These are phyloP conservation scores for Zonitis immaculata DNA, from an alignment of 2,888 invertebrate species.

Conservation along the genomic window DNA sequence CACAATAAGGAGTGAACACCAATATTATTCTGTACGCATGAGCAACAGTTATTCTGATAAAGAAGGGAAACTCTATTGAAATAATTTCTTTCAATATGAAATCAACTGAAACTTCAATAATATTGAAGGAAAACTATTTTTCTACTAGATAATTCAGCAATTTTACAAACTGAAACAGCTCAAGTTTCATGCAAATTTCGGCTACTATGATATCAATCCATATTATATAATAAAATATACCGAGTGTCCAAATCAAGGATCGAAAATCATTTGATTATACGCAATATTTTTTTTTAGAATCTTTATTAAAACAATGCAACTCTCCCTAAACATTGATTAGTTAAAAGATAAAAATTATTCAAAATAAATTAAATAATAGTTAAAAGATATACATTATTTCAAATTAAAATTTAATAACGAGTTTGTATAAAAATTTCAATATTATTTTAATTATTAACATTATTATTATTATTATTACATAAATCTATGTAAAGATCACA, in stretches of 20 bases:
- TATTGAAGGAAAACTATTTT: no score
- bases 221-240: no score
- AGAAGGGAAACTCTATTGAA: no score
- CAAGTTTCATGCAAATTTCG: no score
- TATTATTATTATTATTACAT: neutral
- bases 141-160: no score
- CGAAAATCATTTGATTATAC: no score
- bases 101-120: no score
- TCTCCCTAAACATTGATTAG: neutral
- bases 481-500: constrained; percentile 12
- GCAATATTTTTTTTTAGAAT: neutral
- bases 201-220: no score
- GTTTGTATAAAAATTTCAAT: constrained; percentile 14
- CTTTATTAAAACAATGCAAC: neutral
- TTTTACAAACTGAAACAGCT: no score
- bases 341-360: neutral
- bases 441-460: constrained; percentile 5
- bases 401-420: constrained; percentile 10
- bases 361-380: constrained; percentile 16
- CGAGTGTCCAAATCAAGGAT: no score
- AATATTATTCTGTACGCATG: neutral
- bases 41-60: no score
- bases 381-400: constrained; percentile 8
- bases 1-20: constrained; percentile 5
- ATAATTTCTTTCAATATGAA: no score